phyloP scores from a whole-genome alignment of 2,797 vertebrate species.

The Hydrocynus forskahlii region DNA sequence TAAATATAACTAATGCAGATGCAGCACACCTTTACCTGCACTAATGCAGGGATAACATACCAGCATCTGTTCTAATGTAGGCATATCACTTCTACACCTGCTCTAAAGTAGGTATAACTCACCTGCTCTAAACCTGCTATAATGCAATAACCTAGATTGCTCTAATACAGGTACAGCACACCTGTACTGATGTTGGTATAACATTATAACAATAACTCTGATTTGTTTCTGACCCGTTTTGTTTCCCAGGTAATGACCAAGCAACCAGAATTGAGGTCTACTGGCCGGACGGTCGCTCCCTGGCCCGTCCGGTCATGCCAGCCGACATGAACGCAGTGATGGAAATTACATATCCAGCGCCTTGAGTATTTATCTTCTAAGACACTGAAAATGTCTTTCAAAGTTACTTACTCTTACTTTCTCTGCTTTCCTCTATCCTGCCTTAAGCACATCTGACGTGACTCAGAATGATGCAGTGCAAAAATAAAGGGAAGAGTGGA shows the following conservation, averaged over 20 bases:
- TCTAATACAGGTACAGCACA: background rate
- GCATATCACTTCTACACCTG: background rate
- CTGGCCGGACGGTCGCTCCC: conserved; percentile 82
- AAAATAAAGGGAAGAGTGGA: background rate
- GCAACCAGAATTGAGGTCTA: conserved; percentile 85
- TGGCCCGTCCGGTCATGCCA: conserved; percentile 59
- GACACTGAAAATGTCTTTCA: background rate
- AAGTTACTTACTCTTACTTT: background rate
- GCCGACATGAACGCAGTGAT: conserved; percentile 85
- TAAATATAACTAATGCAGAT: too few relatives aligned
- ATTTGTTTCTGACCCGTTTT: background rate
- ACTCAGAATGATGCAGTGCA: background rate
- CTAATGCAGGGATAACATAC: background rate
- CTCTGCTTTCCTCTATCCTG: background rate
- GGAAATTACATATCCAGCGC: conserved; percentile 81
- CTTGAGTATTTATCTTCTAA: conserved; percentile 23
- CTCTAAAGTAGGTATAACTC: background rate
- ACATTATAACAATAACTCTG: background rate
- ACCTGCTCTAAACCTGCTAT: too few relatives aligned
- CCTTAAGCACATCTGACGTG: background rate
- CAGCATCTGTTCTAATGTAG: background rate
- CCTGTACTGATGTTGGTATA: background rate
- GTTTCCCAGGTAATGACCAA: conserved; percentile 78
- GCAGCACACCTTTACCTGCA: too few relatives aligned
- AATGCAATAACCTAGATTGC: too few relatives aligned